phyloP scores from a whole-genome alignment of 2,113 vertebrate species.

The Promerops cafer region DNA sequence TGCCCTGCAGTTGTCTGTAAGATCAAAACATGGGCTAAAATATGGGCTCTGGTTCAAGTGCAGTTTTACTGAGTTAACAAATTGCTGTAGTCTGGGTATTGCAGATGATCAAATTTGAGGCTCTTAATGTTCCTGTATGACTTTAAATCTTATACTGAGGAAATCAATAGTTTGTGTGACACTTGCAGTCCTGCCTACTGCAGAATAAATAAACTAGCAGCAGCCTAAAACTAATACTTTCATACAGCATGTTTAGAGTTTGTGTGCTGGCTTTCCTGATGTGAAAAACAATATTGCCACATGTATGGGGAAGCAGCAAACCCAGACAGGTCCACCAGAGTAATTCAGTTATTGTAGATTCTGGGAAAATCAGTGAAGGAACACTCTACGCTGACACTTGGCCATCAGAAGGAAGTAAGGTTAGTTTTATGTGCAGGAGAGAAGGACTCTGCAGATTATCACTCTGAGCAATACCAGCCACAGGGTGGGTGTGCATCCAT shows the following conservation, averaged over 20 bases:
- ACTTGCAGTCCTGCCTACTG: background rate
- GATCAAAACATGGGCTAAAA: background rate
- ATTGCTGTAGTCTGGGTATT: background rate
- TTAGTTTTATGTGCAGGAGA: background rate
- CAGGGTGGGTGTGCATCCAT: background rate
- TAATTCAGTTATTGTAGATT: background rate
- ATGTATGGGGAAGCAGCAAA: rapidly evolving
- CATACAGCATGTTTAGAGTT: background rate
- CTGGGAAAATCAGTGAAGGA: background rate
- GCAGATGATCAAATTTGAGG: background rate
- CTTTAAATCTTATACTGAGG: background rate
- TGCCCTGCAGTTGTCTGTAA: background rate
- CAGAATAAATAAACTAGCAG: background rate
- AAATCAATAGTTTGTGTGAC: background rate
- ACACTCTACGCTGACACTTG: background rate
- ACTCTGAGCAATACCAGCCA: background rate
- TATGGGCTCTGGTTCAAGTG: background rate
- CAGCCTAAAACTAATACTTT: background rate
- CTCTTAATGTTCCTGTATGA: background rate
- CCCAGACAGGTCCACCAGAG: background rate
- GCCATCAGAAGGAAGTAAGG: background rate
- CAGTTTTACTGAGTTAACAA: background rate
- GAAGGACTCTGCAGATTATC: background rate
- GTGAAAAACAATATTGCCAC: background rate
- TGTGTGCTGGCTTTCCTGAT: background rate